These are phyloP conservation scores for Drosophila seclusa DNA, from an alignment of 2,888 invertebrate species.

Conservation along the genomic window DNA sequence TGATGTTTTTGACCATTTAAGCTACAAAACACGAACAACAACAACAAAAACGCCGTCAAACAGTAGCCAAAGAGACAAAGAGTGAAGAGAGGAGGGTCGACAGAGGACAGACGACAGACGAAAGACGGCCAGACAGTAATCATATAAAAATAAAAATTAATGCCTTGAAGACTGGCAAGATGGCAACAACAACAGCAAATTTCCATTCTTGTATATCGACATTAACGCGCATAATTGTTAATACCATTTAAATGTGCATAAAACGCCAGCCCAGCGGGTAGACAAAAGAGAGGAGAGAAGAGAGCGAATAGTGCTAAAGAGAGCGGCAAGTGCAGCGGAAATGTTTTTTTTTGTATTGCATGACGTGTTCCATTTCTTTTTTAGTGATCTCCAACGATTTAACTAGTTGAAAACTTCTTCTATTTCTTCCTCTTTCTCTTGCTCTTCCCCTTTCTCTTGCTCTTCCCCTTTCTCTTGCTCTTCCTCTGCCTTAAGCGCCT, in stretches of 20 bases:
- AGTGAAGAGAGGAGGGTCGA: neutral
- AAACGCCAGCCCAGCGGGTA: conserved; percentile 40
- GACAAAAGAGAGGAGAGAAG: conserved; percentile 9
- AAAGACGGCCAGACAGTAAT: conserved; percentile 46
- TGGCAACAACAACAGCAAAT: conserved; percentile 49
- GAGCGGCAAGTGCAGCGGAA: conserved; percentile 26
- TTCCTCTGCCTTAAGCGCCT: conserved; percentile 43
- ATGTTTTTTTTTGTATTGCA: conserved; percentile 8
- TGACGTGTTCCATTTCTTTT: conserved; percentile 62
- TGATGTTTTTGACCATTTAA: conserved; percentile 80
- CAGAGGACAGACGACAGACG: conserved; percentile 1
- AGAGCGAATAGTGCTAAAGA: conserved; percentile 44
- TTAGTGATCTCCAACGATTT: conserved; percentile 19
- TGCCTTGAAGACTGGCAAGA: conserved; percentile 12
- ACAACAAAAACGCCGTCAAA: conserved; percentile 34
- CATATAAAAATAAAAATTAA: conserved; percentile 73
- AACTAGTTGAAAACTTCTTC: conserved; percentile 30
- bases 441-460: neutral
- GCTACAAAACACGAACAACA: conserved; percentile 60
- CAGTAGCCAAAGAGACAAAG: conserved; percentile 57
- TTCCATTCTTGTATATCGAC: conserved; percentile 67
- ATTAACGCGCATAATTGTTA: conserved; percentile 71
- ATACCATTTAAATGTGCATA: conserved; percentile 75
- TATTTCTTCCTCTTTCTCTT: neutral
- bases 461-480: too few relatives aligned